These are phyloP conservation scores for Globia sparganii DNA, from an alignment of 2,888 invertebrate genomes.

Conservation along the genomic window DNA sequence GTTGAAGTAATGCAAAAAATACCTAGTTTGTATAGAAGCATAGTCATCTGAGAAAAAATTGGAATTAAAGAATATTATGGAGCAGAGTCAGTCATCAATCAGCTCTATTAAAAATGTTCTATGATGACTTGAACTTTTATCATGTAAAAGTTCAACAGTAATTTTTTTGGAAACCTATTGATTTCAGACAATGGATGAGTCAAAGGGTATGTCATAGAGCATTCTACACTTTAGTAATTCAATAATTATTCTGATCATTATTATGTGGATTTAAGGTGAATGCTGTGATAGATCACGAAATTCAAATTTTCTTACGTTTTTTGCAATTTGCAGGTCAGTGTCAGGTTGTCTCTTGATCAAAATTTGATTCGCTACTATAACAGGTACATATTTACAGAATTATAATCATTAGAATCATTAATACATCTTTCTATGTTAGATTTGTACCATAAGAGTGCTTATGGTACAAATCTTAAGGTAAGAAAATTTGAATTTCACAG, in stretches of 20 bases:
- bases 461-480: too few species aligned
- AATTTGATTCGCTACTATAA: too few species aligned
- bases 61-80: not conserved
- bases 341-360: too few species aligned
- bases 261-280: slow-evolving; percentile 1
- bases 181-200: slow-evolving; percentile 30
- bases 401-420: too few species aligned
- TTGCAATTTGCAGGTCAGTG: too few species aligned
- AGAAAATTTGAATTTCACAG: too few species aligned
- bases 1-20: not conserved
- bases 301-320: too few species aligned
- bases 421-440: too few species aligned
- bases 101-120: not conserved
- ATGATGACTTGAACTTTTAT: not conserved
- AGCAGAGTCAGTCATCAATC: not conserved
- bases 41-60: not conserved
- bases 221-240: slow-evolving; percentile 7
- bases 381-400: too few species aligned
- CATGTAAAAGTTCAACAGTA: too few species aligned
- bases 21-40: not conserved
- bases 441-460: too few species aligned
- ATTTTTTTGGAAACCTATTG: slow-evolving; percentile 18
- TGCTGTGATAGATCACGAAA: too few species aligned
- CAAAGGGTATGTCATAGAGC: slow-evolving; percentile 32
- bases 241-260: slow-evolving; percentile 17